Evolutionary conservation across 2,797 vertebrate genomes (phyloP), one percentile per base, ranked within the genome.

Genomic region (Chromis chromis): DNA sequence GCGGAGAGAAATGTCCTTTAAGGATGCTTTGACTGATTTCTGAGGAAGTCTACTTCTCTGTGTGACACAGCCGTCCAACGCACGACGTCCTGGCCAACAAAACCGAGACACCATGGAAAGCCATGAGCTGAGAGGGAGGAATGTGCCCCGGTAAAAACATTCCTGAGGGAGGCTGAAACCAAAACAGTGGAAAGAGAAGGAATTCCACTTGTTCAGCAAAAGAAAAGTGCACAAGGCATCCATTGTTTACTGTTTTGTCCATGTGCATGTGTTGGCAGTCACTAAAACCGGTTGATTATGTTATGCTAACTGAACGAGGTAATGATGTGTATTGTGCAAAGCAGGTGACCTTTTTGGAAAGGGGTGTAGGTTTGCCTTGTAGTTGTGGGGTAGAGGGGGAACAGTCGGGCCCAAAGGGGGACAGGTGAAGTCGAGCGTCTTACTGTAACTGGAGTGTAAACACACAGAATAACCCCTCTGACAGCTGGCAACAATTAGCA

Each of bases 401-500:
- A 78, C 1, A 50, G 50, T 61, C 21, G 33, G 78, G 60, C 87
- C 78, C 64, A 66, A 42, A 84, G 81, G 33, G 56, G 58, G 70
- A 81, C 85, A 91, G 91, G 89, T 91, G 88, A 94, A 93, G 85
- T 67, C 53, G 33, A 84, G 87, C 80, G 78, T 91, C 89, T 89
- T 93, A 93, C 92, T 90, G 89, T 93, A 94, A 90, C 88, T 80
- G 66, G 70, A 88, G 84, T 81, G 80, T 85, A 93, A 94, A 92
- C 82, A 90, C 54, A 70, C 56, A 3, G 55, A 80, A 89, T 79
- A 92, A 88, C 87, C 88, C 91, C 90, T 91, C 42, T 74, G 76
- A 78, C 82, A 88, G 90, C 79, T 94, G 94, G 79, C 64, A 92
- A 85, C 88, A 94, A 94, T 94, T 94, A 94, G 87, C 91, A 82